phyloP scores from a whole-genome alignment of 2,113 vertebrate genomes.

The Chrysemys picta region DNA sequence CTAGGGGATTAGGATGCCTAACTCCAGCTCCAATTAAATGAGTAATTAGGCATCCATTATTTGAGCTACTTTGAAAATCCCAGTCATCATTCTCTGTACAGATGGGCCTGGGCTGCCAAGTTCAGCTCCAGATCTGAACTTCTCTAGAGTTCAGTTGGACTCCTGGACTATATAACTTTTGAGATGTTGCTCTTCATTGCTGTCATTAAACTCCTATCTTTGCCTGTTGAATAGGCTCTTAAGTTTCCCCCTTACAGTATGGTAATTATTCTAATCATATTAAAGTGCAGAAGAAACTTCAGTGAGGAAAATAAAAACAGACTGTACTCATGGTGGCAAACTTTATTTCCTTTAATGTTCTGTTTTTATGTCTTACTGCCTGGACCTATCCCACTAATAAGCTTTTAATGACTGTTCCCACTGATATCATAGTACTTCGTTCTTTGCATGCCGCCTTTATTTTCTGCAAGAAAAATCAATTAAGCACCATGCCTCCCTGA shows the following conservation, averaged over 20 bases:
- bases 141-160: not conserved
- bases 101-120: not conserved
- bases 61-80: not conserved
- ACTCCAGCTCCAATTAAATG: not conserved
- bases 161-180: not conserved
- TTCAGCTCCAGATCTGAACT: not conserved
- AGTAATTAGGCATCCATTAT: not conserved
- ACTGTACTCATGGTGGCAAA: not conserved
- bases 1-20: rapidly evolving
- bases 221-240: not conserved
- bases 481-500: slow-evolving; percentile 55
- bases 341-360: slow-evolving; percentile 7
- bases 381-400: slow-evolving; percentile 56
- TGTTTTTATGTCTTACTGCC: slow-evolving; percentile 37
- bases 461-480: slow-evolving; percentile 63
- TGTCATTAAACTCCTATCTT: not conserved
- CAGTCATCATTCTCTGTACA: not conserved
- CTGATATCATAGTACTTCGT: not conserved
- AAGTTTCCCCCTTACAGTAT: not conserved
- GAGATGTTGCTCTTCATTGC: not conserved
- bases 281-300: not conserved
- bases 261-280: slow-evolving; percentile 9
- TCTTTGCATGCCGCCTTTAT: slow-evolving; percentile 32
- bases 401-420: slow-evolving; percentile 66
- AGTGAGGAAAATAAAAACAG: not conserved